phyloP scores from a whole-genome alignment of 2,113 vertebrate genomes.

The Lepidothrix coronata region DNA sequence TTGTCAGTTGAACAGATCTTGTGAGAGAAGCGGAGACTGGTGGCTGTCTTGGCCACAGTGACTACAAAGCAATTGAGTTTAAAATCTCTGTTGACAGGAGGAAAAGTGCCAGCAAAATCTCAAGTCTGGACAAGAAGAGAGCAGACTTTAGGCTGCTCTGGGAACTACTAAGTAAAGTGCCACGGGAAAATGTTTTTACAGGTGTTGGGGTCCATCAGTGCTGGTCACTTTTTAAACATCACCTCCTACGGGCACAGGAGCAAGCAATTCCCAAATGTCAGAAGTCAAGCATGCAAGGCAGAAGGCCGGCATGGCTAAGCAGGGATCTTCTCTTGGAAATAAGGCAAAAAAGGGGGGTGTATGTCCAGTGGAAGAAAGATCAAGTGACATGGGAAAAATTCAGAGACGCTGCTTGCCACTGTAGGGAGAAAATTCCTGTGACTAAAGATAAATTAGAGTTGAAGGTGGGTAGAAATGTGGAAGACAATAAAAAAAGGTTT shows the following conservation, averaged over 20 bases:
- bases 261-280: background rate
- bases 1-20: background rate
- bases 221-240: background rate
- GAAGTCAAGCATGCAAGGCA: background rate
- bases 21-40: background rate
- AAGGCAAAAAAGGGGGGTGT: background rate
- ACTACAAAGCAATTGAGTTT: background rate
- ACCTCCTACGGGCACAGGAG: background rate
- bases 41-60: background rate
- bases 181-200: background rate
- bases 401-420: background rate
- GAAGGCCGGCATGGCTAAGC: background rate
- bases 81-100: background rate
- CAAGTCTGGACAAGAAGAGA: background rate
- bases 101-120: background rate
- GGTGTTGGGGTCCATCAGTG: no score
- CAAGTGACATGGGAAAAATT: background rate
- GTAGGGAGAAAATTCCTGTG: background rate
- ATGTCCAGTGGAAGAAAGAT: background rate
- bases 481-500: background rate
- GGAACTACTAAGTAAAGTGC: background rate
- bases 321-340: background rate
- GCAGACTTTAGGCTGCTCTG: background rate
- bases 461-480: background rate
- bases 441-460: background rate